phyloP scores from a whole-genome alignment of 2,888 invertebrate genomes.

The Uloborus plumipes region DNA sequence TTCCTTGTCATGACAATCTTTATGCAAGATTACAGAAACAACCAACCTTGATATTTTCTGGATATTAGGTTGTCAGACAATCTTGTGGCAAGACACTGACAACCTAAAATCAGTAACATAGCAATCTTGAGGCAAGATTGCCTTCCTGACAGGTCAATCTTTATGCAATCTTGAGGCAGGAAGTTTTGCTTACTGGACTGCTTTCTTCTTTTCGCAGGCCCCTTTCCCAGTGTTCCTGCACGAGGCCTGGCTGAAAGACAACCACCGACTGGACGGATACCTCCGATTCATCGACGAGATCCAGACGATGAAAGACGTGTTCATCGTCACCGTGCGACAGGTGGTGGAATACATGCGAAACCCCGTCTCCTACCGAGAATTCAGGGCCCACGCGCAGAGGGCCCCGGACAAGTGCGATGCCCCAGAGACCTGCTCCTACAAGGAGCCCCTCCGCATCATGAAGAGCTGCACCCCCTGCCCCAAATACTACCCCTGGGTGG shows the following conservation, averaged over 20 bases:
- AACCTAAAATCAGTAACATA: constrained; percentile 75
- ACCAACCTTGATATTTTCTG: too few species aligned
- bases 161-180: too few species aligned
- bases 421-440: constrained; percentile 26
- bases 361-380: constrained; percentile 18
- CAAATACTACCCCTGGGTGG: constrained; percentile 58
- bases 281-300: constrained; percentile 20
- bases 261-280: constrained; percentile 28
- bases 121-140: too few species aligned
- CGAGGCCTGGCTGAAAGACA: constrained; percentile 76
- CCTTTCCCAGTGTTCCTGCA: constrained; percentile 80
- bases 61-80: too few species aligned
- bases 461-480: constrained; percentile 52
- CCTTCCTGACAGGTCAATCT: too few species aligned
- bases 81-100: too few species aligned
- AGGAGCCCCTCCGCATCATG: constrained; percentile 31
- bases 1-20: too few species aligned
- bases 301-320: constrained; percentile 37
- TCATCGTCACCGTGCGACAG: constrained; percentile 37
- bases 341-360: constrained; percentile 45
- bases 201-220: too few species aligned
- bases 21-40: too few species aligned
- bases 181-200: too few species aligned
- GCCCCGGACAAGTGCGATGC: too few species aligned
- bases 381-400: too few species aligned